phyloP scores from a whole-genome alignment of 2,797 vertebrate species.

The Rhodeus uyekii region DNA sequence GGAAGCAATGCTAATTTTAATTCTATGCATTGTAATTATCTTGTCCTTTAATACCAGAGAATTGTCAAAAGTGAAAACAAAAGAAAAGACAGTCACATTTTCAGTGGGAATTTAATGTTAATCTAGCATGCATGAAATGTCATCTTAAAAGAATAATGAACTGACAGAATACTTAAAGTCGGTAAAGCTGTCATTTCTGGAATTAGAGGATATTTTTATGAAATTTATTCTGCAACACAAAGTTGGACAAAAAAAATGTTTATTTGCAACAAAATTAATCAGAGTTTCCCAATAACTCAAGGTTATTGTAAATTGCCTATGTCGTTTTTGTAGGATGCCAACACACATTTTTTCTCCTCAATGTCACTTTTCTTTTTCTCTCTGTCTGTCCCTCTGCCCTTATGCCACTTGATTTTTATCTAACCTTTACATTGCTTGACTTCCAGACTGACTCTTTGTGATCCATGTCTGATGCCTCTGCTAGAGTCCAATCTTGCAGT shows the following conservation, averaged over 20 bases:
- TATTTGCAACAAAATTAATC: neutral
- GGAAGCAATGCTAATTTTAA: neutral
- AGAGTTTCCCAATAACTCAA: neutral
- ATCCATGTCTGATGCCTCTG: neutral
- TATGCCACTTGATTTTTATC: neutral
- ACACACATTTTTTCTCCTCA: neutral
- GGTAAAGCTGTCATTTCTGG: neutral
- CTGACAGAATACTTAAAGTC: neutral
- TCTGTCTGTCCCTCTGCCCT: neutral
- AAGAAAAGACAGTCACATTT: neutral
- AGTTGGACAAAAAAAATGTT: neutral
- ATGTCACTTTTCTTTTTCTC: neutral
- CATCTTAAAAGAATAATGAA: neutral
- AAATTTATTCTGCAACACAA: neutral
- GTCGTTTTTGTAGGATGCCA: neutral
- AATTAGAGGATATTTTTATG: neutral
- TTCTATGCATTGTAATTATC: neutral
- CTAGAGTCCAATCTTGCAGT: neutral
- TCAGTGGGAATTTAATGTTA: neutral
- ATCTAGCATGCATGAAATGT: neutral
- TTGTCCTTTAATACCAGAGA: neutral
- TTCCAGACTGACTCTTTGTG: neutral
- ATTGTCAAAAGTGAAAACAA: neutral
- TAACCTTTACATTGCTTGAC: neutral
- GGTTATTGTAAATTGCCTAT: neutral